Evolutionary conservation across 2,797 vertebrate species (phyloP).

Genomic region (Psittacula echo): DNA sequence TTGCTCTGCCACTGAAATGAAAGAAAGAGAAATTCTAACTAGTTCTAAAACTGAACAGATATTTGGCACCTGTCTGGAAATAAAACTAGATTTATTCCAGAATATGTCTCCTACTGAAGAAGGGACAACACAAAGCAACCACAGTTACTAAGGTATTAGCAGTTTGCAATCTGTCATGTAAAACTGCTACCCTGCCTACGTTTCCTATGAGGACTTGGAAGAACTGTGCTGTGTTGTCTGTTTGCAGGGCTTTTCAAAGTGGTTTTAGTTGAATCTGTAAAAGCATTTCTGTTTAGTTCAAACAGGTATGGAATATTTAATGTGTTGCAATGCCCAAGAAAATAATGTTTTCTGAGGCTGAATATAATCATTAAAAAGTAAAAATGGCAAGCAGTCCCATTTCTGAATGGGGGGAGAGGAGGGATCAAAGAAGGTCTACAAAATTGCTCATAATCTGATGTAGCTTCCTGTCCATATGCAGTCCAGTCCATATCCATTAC

Average conservation of each 20-base stretch:
- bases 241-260: neutral
- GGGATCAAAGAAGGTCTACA: neutral
- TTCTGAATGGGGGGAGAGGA: neutral
- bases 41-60: neutral
- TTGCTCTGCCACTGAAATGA: slow-evolving; percentile 90
- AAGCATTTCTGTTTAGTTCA: neutral
- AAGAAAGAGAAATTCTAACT: slow-evolving; percentile 25
- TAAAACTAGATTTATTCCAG: neutral
- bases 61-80: neutral
- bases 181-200: neutral
- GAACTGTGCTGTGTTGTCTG: neutral
- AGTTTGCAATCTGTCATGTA: neutral
- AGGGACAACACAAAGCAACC: neutral
- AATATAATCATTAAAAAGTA: neutral
- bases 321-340: neutral
- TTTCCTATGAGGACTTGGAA: neutral
- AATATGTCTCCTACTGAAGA: neutral
- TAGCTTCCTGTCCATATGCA: neutral
- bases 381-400: neutral
- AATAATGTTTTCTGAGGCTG: neutral
- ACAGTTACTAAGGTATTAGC: neutral
- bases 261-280: neutral
- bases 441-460: neutral
- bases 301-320: neutral
- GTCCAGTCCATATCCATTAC: neutral